Evolutionary conservation across 1,140 invertebrate genomes (phyloP), one percentile per base, ranked within the genome.

Genomic region (Drosophila fuyamai): DNA sequence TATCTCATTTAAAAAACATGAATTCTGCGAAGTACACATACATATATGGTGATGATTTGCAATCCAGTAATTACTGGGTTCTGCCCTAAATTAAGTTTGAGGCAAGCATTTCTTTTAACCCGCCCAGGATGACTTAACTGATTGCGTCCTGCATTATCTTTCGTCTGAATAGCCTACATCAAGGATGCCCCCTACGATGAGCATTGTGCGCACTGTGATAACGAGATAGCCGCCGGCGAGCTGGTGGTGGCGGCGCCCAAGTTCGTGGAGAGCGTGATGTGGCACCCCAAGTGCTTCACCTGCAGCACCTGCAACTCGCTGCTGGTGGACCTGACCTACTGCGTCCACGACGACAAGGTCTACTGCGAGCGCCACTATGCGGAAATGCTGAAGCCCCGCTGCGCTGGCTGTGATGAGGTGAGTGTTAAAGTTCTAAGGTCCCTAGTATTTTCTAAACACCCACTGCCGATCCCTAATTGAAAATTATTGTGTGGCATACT

Each of bases 331-430:
- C 94, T 99, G 50, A 97, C 97, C 14, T 98, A 99, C 93, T 99
- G 98, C 91, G 95, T 97, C 47, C 95, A 97, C 90, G 96, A 98
- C 67, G 96, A 97, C 62, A 94, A 94, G 55, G 94, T 98, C 41
- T 98, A 96, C 93, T 99, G 98, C 93, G 97, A 98, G 91, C 94
- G 98, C 56, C 98, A 99, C 93, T 99, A 98, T 92, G 97, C 97
- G 13, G 97, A 99, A 93, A 95, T 97, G 85, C 93, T 98, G 76
- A 98, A 98, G 93, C 97, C 98, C 4, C 93, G 98, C 86, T 99
- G 98, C 92, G 94, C 97, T 40, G 97, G 97, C 71, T 99, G 98
- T 93, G 98, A 99, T 94, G 98, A 99, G 96, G 97, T 99, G 93
- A 95, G 96, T 94, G 5, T 23, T 4, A 0, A 47, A 47, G 44